Conservation (phyloP, 2,113 vertebrate genomes). For the Paratilapia polleni region DNA sequence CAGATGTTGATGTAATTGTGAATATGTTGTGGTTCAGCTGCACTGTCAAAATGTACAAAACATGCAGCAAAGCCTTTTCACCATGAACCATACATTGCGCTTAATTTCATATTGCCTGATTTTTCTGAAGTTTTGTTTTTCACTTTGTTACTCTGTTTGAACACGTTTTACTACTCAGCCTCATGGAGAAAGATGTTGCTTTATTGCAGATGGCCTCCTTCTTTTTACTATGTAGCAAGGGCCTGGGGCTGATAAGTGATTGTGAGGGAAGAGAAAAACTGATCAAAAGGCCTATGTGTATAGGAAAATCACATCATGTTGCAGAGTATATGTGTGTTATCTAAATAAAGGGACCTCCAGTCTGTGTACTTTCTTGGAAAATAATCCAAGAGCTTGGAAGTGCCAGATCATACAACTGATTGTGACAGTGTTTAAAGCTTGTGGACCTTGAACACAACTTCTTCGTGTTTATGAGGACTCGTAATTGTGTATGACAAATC, state of each 20-base stretch:
- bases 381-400: slow-evolving; percentile 95
- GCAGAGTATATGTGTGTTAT: slow-evolving; percentile 76
- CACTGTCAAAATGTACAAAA: neutral
- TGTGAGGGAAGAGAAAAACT: slow-evolving; percentile 64
- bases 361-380: slow-evolving; percentile 89
- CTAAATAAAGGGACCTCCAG: slow-evolving; percentile 86
- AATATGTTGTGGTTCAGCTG: neutral
- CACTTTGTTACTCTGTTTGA: neutral
- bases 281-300: slow-evolving; percentile 77
- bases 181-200: slow-evolving; percentile 62
- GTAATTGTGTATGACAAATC: neutral
- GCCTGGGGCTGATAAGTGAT: slow-evolving; percentile 57
- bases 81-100: slow-evolving; percentile 44
- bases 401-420: slow-evolving; percentile 83
- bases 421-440: slow-evolving; percentile 23
- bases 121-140: neutral
- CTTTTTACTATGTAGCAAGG: slow-evolving; percentile 77
- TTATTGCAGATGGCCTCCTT: slow-evolving; percentile 25
- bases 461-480: neutral
- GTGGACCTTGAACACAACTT: neutral
- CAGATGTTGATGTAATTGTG: slow-evolving; percentile 79
- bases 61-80: slow-evolving; percentile 70
- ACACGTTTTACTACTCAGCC: neutral
- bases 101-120: slow-evolving; percentile 28
- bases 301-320: slow-evolving; percentile 68